Evolutionary conservation across 2,113 vertebrate genomes (phyloP).

Genomic region (Peromyscus californicus): DNA sequence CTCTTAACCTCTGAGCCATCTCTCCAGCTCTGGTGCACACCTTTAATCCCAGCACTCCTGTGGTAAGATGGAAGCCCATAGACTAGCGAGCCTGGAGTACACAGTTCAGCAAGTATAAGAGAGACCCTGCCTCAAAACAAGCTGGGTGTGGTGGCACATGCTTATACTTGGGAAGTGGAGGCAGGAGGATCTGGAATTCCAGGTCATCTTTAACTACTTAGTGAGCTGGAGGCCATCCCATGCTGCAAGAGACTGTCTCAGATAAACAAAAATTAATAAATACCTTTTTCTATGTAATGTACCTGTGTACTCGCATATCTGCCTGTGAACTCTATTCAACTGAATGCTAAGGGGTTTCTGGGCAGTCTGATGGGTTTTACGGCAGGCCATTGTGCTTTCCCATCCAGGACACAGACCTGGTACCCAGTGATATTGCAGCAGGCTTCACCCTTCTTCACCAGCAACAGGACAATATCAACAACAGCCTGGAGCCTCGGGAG

Average conservation of each 20-base stretch:
- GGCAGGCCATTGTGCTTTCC: not conserved
- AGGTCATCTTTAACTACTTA: not conserved
- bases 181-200: not conserved
- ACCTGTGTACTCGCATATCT: not conserved
- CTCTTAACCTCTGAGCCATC: too few relatives aligned
- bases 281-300: not conserved
- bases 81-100: not conserved
- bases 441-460: slow-evolving; percentile 97
- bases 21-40: not conserved
- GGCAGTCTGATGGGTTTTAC: not conserved
- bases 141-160: not conserved
- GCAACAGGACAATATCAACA: slow-evolving; percentile 94
- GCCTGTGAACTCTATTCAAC: accelerated
- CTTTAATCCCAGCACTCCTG: not conserved
- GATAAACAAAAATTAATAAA: not conserved
- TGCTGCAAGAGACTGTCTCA: not conserved
- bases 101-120: not conserved
- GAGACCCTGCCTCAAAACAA: not conserved
- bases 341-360: accelerated
- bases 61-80: not conserved
- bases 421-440: slow-evolving; percentile 97
- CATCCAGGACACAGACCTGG: slow-evolving; percentile 96
- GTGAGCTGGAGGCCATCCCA: not conserved
- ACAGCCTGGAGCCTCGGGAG: slow-evolving; percentile 89
- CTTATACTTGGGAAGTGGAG: not conserved